Conservation (phyloP, 2,113 vertebrate species). For the Aphyosemion australe region DNA sequence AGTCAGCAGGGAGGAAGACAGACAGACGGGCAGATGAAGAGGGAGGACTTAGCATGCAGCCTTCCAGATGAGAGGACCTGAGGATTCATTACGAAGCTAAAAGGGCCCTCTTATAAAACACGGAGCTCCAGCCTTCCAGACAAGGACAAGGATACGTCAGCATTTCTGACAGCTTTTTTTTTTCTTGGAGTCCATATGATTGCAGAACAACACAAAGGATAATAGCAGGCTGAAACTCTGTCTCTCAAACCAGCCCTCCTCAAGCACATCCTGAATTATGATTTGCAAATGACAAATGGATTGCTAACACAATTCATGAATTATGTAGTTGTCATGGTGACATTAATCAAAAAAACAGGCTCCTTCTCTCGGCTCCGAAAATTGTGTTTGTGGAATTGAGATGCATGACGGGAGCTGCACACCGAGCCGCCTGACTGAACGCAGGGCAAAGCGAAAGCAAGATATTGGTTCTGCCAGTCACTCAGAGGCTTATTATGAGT, state of each 20-base stretch:
- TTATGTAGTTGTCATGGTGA: constrained; percentile 82
- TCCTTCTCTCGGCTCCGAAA: constrained; percentile 61
- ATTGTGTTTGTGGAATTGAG: constrained; percentile 80
- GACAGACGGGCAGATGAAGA: constrained; percentile 38
- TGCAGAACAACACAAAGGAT: constrained; percentile 33
- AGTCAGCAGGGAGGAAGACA: constrained; percentile 51
- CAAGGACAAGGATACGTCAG: constrained; percentile 49
- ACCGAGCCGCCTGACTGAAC: constrained; percentile 56
- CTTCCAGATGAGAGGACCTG: constrained; percentile 52
- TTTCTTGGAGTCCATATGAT: constrained; percentile 2
- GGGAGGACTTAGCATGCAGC: constrained; percentile 43
- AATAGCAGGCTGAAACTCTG: constrained; percentile 39
- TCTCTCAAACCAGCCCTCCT: constrained; percentile 43
- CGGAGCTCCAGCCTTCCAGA: constrained; percentile 40
- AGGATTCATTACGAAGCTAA: constrained; percentile 58
- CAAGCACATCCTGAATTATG: constrained; percentile 72
- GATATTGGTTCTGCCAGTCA: constrained; percentile 75
- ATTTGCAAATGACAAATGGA: constrained; percentile 80
- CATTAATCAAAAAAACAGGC: constrained; percentile 77
- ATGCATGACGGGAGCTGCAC: constrained; percentile 67
- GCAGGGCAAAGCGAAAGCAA: constrained; percentile 60
- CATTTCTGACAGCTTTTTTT: constrained; percentile 23
- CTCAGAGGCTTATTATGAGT: constrained; percentile 71
- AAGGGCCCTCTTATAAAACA: constrained; percentile 41
- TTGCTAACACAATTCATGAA: constrained; percentile 81